These are phyloP conservation scores for Apis florea DNA, from an alignment of 1,140 invertebrate species.

Conservation along the genomic window DNA sequence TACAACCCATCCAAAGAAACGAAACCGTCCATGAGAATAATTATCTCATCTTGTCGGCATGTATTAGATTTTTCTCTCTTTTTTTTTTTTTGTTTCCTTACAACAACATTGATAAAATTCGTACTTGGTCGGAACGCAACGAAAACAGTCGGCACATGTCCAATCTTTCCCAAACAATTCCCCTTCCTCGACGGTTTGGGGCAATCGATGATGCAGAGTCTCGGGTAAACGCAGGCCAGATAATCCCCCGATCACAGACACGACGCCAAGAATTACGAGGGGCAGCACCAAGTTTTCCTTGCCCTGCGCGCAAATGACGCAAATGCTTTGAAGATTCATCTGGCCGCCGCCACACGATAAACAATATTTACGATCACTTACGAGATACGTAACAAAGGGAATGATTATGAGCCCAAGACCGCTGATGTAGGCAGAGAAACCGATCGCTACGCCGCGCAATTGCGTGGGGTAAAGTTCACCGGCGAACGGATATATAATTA, in stretches of 20 bases:
- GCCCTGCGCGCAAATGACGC: conserved; percentile 82
- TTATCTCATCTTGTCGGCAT: too few relatives aligned
- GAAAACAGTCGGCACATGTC: conserved; percentile 86
- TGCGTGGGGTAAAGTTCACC: conserved; percentile 94
- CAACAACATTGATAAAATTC: not conserved
- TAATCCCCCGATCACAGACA: conserved; percentile 89
- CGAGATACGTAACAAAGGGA: conserved; percentile 94
- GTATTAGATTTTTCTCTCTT: too few relatives aligned
- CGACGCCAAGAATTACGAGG: conserved; percentile 88
- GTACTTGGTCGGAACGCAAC: conserved; percentile 85
- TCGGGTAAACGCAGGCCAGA: conserved; percentile 90
- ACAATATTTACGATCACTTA: conserved; percentile 76
- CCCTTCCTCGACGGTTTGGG: conserved; percentile 92
- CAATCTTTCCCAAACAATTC: conserved; percentile 94
- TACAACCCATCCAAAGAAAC: conserved; percentile 2
- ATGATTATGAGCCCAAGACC: conserved; percentile 93
- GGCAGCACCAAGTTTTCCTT: conserved; percentile 91
- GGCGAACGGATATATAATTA: conserved; percentile 94
- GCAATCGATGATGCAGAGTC: conserved; percentile 88
- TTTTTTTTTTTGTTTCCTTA: too few relatives aligned
- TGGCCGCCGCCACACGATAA: not conserved
- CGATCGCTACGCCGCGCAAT: conserved; percentile 91
- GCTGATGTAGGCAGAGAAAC: conserved; percentile 93
- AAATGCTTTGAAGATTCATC: conserved; percentile 1
- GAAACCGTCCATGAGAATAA: not conserved